Conservation (phyloP, 2,888 invertebrate species). For the Junonia oenone region DNA sequence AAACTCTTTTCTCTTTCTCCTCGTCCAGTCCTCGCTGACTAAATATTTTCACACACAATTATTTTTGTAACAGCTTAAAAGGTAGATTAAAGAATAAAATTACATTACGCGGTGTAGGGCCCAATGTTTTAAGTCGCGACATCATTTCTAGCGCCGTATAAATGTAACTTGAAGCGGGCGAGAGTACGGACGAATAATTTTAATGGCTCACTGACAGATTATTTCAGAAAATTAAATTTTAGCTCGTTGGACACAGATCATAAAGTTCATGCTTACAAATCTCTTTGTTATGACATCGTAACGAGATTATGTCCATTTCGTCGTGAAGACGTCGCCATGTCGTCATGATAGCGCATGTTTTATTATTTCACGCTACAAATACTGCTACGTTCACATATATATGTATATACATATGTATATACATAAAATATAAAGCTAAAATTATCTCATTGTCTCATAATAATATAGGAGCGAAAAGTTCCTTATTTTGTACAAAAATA, state of each 20-base stretch:
- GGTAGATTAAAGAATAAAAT: constrained; percentile 24
- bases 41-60: constrained; percentile 21
- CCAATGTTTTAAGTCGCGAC: constrained; percentile 27
- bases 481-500: not conserved
- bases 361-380: constrained; percentile 71
- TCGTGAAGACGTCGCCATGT: constrained; percentile 68
- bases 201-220: constrained; percentile 74
- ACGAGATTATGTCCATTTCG: constrained; percentile 76
- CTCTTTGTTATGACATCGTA: constrained; percentile 80
- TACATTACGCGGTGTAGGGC: constrained; percentile 25
- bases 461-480: too few species aligned
- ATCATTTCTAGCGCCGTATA: constrained; percentile 40
- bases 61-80: constrained; percentile 14
- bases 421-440: too few species aligned
- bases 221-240: constrained; percentile 79
- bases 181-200: constrained; percentile 70
- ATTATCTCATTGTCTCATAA: too few species aligned
- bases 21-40: constrained; percentile 20
- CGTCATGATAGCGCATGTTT: constrained; percentile 67
- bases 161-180: constrained; percentile 42
- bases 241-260: constrained; percentile 77
- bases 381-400: constrained; percentile 51
- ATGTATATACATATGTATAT: too few species aligned
- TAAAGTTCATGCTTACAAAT: constrained; percentile 79
- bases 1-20: constrained; percentile 17